phyloP scores from a whole-genome alignment of 2,797 vertebrate species.

The Philypnodon macrostomus region DNA sequence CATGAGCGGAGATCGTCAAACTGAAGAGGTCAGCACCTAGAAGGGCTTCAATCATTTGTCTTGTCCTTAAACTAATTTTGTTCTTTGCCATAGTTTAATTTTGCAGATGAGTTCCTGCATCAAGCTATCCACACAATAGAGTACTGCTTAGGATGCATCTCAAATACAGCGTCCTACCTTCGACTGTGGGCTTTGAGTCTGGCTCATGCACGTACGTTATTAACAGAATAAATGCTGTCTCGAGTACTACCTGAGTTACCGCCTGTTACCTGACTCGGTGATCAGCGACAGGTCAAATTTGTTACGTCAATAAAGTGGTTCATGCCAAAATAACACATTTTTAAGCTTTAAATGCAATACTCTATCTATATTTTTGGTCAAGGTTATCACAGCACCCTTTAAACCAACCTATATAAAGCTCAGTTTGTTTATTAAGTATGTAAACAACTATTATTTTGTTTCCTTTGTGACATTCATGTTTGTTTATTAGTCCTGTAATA shows the following conservation, averaged over 20 bases:
- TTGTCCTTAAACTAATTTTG: slow-evolving; percentile 13
- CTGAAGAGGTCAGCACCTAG: slow-evolving; percentile 77
- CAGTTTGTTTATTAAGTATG: neutral
- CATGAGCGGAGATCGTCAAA: slow-evolving; percentile 72
- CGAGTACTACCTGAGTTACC: too few species aligned
- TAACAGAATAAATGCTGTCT: too few species aligned
- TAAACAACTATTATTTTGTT: neutral
- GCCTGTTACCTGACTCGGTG: too few species aligned
- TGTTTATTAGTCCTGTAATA: too few species aligned
- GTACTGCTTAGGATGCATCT: slow-evolving; percentile 93
- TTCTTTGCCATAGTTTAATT: slow-evolving; percentile 78
- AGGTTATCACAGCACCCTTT: too few species aligned
- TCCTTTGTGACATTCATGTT: neutral
- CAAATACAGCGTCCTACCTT: slow-evolving; percentile 96
- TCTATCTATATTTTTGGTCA: too few species aligned
- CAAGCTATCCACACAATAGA: slow-evolving; percentile 95
- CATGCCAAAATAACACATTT: too few species aligned
- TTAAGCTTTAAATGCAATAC: too few species aligned
- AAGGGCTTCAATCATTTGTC: neutral
- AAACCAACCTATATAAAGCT: too few species aligned
- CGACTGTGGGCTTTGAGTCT: slow-evolving; percentile 96
- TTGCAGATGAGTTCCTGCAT: slow-evolving; percentile 87
- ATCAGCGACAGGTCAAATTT: too few species aligned
- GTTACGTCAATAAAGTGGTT: too few species aligned
- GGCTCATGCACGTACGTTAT: slow-evolving; percentile 93